A percentile compares a stretch with the other conserved stretches of the same genome.
Evolutionary conservation across 2,797 vertebrate genomes (phyloP).

Genomic region (Arnoldichthys spilopterus): DNA sequence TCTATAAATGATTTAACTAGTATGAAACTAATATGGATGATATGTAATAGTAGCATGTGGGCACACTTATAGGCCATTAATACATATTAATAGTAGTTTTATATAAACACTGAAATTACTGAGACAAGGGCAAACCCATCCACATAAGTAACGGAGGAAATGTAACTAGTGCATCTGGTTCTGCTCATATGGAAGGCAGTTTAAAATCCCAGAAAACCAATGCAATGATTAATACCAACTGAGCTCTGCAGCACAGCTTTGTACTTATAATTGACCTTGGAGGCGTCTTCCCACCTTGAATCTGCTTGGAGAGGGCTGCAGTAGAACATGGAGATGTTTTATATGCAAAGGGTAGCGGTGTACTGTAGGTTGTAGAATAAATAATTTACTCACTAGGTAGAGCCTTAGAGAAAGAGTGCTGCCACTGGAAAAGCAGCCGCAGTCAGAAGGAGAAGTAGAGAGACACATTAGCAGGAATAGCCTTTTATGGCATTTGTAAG

Average conservation of each 20-base stretch:
- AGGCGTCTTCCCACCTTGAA: conserved; percentile 47
- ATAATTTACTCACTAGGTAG: conserved; percentile 62
- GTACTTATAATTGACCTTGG: conserved; percentile 66
- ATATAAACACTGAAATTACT: too few relatives aligned
- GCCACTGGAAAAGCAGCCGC: conserved; percentile 41
- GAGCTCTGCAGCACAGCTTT: neutral
- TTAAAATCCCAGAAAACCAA: conserved; percentile 29
- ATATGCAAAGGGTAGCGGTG: conserved; percentile 54
- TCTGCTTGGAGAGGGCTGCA: conserved; percentile 52
- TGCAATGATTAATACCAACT: conserved; percentile 28
- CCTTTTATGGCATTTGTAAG: neutral
- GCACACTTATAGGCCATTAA: neutral
- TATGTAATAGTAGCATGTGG: too few relatives aligned
- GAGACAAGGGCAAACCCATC: neutral
- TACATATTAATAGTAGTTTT: too few relatives aligned
- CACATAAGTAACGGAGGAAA: neutral
- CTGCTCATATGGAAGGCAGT: conserved; percentile 23
- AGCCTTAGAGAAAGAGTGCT: conserved; percentile 39
- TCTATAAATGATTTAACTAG: too few relatives aligned
- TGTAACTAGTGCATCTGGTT: conserved; percentile 44
- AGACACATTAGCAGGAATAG: conserved; percentile 8
- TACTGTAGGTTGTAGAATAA: conserved; percentile 60
- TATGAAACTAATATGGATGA: too few relatives aligned
- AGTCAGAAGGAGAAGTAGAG: conserved; percentile 34
- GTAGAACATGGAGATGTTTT: conserved; percentile 52